A percentile compares a stretch with the other conserved stretches of the same genome.
Evolutionary conservation across 2,797 vertebrate species (phyloP).

Genomic region (Morus bassanus): DNA sequence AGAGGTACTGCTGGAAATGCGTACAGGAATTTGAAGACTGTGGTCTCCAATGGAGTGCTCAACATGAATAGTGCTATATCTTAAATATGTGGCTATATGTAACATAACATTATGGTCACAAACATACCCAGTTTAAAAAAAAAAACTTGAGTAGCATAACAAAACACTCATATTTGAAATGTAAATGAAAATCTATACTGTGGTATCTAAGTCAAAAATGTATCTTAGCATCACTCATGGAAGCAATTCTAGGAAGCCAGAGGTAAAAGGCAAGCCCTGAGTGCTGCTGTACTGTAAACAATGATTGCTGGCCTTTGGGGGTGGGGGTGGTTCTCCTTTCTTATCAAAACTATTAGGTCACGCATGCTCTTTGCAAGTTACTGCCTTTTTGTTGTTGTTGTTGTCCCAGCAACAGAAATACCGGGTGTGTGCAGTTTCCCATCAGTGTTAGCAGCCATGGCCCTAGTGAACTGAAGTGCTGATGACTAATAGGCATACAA

Average conservation of each 20-base stretch:
- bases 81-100: not conserved
- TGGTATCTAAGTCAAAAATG: not conserved
- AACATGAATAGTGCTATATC: not conserved
- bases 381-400: not conserved
- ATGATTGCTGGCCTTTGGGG: not conserved
- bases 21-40: not conserved
- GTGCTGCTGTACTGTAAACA: not conserved
- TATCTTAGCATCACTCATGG: not conserved
- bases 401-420: not conserved
- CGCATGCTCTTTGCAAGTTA: not conserved
- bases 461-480: not conserved
- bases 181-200: not conserved
- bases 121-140: not conserved
- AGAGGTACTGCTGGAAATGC: not conserved
- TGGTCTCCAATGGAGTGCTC: not conserved
- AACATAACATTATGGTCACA: not conserved
- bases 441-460: not conserved
- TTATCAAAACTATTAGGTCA: constrained; percentile 17
- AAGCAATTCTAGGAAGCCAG: not conserved
- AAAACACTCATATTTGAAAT: not conserved
- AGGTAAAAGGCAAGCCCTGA: not conserved
- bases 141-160: not conserved
- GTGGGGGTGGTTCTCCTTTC: not conserved
- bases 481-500: not conserved
- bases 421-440: constrained; percentile 15